Conservation (phyloP, 2,888 invertebrate species). For the Nebria salina region DNA sequence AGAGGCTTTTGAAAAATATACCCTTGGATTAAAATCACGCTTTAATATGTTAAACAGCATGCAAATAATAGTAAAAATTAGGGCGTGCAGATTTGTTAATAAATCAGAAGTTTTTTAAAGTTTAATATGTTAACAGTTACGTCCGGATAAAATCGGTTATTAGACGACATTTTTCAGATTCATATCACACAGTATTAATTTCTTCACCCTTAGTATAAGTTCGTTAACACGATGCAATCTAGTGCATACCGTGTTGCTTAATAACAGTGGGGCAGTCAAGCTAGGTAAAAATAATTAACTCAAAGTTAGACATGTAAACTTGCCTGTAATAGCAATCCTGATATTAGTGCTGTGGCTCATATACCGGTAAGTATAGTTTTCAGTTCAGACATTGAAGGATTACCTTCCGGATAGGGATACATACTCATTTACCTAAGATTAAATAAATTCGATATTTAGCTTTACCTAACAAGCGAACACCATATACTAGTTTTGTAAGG, state of each 20-base stretch:
- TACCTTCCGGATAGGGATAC: not conserved
- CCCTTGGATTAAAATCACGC: not conserved
- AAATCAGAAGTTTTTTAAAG: not conserved
- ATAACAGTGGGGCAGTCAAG: not conserved
- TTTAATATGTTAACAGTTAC: not conserved
- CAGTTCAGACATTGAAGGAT: not conserved
- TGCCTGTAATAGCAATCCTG: constrained; percentile 6
- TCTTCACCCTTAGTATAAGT: not conserved
- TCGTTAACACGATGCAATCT: constrained; percentile 1
- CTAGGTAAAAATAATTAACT: constrained; percentile 13
- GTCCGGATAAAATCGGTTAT: not conserved
- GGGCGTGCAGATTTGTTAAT: not conserved
- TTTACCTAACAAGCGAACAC: too few relatives aligned
- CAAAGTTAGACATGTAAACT: constrained; percentile 4
- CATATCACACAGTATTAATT: constrained; percentile 1
- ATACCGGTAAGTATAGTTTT: not conserved
- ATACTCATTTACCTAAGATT: not conserved
- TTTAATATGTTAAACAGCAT: not conserved
- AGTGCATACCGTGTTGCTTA: not conserved
- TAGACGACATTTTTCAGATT: not conserved
- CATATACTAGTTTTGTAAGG: too few relatives aligned
- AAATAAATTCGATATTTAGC: not conserved
- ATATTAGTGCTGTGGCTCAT: not conserved
- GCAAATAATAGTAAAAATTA: not conserved
- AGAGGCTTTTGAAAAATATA: not conserved